Percentiles rank a stretch among this genome's conserved stretches.
Conservation (phyloP, 2,113 vertebrate species). For the Geothlypis trichas region DNA sequence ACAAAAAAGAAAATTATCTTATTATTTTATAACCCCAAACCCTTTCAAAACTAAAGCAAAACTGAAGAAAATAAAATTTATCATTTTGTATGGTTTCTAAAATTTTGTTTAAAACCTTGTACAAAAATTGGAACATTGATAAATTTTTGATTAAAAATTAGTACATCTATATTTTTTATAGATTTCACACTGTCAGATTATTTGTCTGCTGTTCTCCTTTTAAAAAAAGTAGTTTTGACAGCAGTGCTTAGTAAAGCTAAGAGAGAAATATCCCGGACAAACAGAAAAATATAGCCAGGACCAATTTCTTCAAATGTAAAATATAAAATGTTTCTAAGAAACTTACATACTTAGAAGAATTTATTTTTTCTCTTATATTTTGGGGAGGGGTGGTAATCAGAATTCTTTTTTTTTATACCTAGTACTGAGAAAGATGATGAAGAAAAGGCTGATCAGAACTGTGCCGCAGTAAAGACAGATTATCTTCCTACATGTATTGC, state of each 20-base stretch:
- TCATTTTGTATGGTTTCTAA: neutral
- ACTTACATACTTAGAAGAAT: neutral
- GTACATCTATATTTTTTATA: neutral
- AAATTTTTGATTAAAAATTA: neutral
- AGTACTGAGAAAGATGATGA: neutral
- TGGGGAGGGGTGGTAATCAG: fast-evolving
- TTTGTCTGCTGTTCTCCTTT: neutral
- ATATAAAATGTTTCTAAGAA: neutral
- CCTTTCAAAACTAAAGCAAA: neutral
- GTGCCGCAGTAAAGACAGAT: neutral
- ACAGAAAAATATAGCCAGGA: neutral
- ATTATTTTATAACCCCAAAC: neutral
- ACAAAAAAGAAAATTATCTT: constrained; percentile 16
- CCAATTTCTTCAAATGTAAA: neutral
- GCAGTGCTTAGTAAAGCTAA: neutral
- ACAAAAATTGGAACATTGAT: neutral
- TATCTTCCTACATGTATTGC: neutral
- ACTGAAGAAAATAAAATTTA: neutral
- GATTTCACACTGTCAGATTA: neutral
- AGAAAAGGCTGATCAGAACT: neutral
- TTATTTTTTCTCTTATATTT: neutral
- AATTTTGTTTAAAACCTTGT: neutral
- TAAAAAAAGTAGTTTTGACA: neutral
- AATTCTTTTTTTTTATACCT: neutral
- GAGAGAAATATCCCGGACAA: neutral